Conservation (phyloP, 1,140 invertebrate species). For the Nasonia longicornis region DNA sequence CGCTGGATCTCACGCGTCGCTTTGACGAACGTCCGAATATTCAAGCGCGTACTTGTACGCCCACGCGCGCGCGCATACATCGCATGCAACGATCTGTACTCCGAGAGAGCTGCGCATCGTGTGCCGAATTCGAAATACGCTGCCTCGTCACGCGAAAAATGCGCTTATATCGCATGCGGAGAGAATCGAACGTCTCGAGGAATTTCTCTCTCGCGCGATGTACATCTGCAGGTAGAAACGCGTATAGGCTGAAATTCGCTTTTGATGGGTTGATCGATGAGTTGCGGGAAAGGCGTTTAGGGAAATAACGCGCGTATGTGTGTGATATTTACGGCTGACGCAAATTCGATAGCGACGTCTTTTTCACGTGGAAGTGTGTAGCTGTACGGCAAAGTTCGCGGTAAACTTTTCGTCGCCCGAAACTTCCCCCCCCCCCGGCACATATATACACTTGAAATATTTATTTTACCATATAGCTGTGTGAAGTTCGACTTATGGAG, state of each 20-base stretch:
- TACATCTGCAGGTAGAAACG: neutral
- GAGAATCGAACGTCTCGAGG: too few relatives aligned
- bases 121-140: neutral
- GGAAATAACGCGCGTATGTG: neutral
- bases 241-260: neutral
- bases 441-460: neutral
- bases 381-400: neutral
- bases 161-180: neutral
- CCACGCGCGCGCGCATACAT: too few relatives aligned
- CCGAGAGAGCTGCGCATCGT: neutral
- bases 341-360: neutral
- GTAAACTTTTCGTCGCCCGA: neutral
- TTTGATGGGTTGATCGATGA: neutral
- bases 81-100: too few relatives aligned
- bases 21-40: too few relatives aligned
- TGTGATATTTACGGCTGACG: neutral
- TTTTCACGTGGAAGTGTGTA: neutral
- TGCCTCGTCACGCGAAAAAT: neutral
- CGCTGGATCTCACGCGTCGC: too few relatives aligned
- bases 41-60: too few relatives aligned
- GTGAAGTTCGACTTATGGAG: neutral
- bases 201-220: too few relatives aligned
- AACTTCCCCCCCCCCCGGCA: neutral
- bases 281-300: neutral
- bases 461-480: neutral